These are phyloP conservation scores for Hoplias malabaricus DNA, from an alignment of 2,113 vertebrate genomes.

Conservation along the genomic window DNA sequence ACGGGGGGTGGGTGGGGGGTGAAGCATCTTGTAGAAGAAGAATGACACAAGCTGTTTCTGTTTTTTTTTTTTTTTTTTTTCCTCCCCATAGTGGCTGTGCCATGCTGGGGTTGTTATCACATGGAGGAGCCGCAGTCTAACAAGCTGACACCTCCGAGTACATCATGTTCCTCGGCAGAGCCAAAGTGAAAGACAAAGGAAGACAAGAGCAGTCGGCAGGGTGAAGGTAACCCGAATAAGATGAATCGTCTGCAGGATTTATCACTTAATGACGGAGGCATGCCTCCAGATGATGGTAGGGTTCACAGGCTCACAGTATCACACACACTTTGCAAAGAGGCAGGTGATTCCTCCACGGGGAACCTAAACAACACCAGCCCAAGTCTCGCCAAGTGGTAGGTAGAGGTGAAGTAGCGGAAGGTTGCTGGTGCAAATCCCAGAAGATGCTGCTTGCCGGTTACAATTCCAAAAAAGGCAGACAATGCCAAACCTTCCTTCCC, in stretches of 20 bases:
- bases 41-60: constrained; percentile 48
- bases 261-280: not conserved
- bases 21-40: constrained; percentile 39
- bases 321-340: not conserved
- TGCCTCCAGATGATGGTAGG: not conserved
- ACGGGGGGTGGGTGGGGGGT: no score
- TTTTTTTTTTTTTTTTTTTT: no score
- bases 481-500: no score
- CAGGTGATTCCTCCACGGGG: constrained; percentile 14
- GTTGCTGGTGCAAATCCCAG: no score
- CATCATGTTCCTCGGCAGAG: constrained; percentile 39
- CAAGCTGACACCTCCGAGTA: constrained; percentile 45
- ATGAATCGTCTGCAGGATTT: not conserved
- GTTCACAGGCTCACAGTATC: not conserved
- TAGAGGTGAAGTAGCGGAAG: no score
- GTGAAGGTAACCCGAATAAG: constrained; percentile 38
- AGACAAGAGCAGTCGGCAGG: constrained; percentile 19
- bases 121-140: constrained; percentile 37
- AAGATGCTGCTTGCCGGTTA: no score
- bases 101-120: constrained; percentile 49
- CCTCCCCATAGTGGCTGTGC: not conserved
- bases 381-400: no score
- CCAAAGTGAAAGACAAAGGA: constrained; percentile 31
- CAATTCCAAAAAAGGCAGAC: no score
- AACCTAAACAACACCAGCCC: constrained; percentile 50